Evolutionary conservation across 2,888 invertebrate species (phyloP), one percentile per base, ranked within the genome.

Genomic region (Cryptocheilus praepositus): DNA sequence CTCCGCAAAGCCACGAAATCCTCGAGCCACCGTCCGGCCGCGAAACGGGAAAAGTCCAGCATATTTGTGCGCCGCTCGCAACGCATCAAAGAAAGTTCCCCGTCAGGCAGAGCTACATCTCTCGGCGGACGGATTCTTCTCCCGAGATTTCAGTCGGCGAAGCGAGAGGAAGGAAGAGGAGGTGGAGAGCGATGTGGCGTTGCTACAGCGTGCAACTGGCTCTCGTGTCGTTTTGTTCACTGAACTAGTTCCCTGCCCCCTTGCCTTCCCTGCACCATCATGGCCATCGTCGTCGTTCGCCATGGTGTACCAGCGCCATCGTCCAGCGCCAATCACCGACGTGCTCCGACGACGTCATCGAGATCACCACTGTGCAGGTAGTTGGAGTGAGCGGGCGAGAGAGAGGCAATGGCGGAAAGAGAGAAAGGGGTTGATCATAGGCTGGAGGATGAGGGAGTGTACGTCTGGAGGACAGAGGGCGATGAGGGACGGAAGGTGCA

Each of bases 191-290:
- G 60, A 62, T 72, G 70, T 75, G 70, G 78, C 76, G 80, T 80
- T 82, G 80, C 72, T 81, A 74, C 76, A 77, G 83, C 82, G 77
- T 77, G 82, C 83, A 82, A 83, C 81, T 80, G 80, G 73, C 83
- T 83, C 80, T 80, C 79, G 65, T 80, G 84, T 88, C 83, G 87
- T 88, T 88, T 88, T 88, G 86, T 86, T 88, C 87, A 85, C 87
- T 88, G 88, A 88, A 88, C 88, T 88, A 88, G 88, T 88, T 88
- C 86, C 87, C 82, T 80, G 77, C 76, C 83, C 81, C 80, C 83
- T 79, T 68, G 56, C 83, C 74, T 28, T 44, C 21, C 43, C 44
- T 56, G 8, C 19, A 8, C 75, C 73, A 76, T 58, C 54, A 68
- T 69, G 69, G 70, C 75, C 70, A 65, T 75, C 69, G 74, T 73